Conservation (phyloP, 2,797 vertebrate species). For the Gambelia wislizenii region DNA sequence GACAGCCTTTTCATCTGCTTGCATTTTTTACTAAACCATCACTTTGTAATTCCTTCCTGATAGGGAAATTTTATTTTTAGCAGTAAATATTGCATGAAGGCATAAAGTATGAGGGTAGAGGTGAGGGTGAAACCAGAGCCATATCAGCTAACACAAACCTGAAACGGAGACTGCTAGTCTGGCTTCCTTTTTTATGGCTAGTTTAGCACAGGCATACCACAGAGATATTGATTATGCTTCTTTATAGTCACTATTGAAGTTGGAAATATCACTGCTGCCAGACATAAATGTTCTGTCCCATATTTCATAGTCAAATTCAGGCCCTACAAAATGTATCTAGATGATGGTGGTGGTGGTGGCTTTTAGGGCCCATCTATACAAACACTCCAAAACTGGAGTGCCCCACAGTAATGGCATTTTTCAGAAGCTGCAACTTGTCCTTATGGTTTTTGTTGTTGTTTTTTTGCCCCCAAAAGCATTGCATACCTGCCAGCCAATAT, state of each 20-base stretch:
- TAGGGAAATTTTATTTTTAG: conserved; percentile 22
- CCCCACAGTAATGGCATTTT: too few relatives aligned
- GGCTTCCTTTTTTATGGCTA: conserved; percentile 32
- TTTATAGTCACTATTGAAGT: not conserved
- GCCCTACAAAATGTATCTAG: not conserved
- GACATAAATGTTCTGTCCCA: not conserved
- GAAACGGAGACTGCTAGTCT: conserved; percentile 24
- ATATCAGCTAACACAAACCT: conserved; percentile 13
- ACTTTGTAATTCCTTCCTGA: conserved; percentile 18
- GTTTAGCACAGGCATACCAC: conserved; percentile 20
- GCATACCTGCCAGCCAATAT: too few relatives aligned
- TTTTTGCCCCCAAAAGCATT: too few relatives aligned
- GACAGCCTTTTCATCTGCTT: not conserved
- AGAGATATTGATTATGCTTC: conserved; percentile 40
- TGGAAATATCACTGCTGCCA: not conserved
- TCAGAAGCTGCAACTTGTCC: too few relatives aligned
- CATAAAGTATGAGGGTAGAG: conserved; percentile 11
- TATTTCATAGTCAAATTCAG: not conserved
- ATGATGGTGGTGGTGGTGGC: not conserved
- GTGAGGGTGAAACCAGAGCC: conserved; percentile 7
- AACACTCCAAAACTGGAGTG: too few relatives aligned
- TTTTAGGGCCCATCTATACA: too few relatives aligned
- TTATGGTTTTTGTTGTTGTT: too few relatives aligned
- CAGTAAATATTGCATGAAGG: conserved; percentile 36
- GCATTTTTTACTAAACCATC: conserved; percentile 10